Percentiles rank a stretch among this genome's conserved stretches.
Conservation (phyloP, 2,797 vertebrate genomes). For the Taeniopygia guttata region DNA sequence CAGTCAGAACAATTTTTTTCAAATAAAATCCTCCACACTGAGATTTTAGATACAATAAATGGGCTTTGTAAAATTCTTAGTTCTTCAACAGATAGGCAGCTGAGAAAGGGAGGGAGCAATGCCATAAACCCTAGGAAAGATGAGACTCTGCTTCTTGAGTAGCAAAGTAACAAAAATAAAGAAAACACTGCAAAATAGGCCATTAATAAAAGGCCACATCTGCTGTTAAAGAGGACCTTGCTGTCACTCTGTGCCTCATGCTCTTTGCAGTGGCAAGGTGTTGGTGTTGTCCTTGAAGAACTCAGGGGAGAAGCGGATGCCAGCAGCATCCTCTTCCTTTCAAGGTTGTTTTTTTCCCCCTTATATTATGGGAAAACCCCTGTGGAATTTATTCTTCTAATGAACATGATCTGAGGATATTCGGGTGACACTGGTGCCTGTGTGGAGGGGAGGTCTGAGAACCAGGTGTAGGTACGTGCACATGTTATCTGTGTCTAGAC, state of each 20-base stretch:
- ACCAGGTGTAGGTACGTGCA: rapidly evolving
- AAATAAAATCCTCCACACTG: neutral
- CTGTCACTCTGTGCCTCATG: neutral
- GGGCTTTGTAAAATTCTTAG: neutral
- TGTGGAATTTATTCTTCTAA: neutral
- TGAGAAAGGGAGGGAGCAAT: neutral
- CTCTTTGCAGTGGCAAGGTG: rapidly evolving
- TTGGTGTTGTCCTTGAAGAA: neutral
- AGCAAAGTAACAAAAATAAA: neutral
- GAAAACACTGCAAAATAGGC: neutral
- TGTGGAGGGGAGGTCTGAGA: neutral
- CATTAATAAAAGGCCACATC: neutral
- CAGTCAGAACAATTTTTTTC: neutral
- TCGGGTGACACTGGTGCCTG: neutral
- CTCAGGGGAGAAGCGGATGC: neutral
- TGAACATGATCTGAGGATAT: neutral
- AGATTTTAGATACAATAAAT: neutral
- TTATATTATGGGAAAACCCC: neutral
- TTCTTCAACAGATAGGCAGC: neutral
- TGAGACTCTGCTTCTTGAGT: neutral
- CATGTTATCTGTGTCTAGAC: rapidly evolving
- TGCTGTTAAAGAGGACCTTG: neutral
- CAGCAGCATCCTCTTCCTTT: neutral
- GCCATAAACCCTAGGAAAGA: neutral
- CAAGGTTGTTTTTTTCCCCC: neutral